Conservation (phyloP, 2,888 invertebrate genomes). For the Microplitis deprimator region DNA sequence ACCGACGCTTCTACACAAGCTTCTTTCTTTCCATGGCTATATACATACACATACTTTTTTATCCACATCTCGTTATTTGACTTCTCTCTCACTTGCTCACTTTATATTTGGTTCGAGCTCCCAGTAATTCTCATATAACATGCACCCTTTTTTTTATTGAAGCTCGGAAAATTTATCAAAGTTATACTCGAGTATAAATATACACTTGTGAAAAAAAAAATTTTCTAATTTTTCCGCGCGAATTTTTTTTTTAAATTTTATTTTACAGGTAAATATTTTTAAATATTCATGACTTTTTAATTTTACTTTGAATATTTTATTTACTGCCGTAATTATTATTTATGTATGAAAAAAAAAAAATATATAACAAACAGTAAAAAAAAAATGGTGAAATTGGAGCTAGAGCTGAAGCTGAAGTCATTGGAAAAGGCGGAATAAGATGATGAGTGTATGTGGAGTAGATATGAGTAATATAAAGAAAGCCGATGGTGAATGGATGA, state of each 20-base stretch:
- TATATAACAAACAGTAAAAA: too few relatives aligned
- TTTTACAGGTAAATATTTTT: too few relatives aligned
- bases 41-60: constrained; percentile 1
- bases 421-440: not conserved
- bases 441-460: not conserved
- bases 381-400: too few relatives aligned
- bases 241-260: not conserved
- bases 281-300: too few relatives aligned
- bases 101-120: not conserved
- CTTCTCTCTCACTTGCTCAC: constrained; percentile 19
- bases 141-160: constrained; percentile 20
- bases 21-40: constrained; percentile 32
- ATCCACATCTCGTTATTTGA: not conserved
- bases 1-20: constrained; percentile 40
- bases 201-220: not conserved
- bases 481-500: not conserved
- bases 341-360: too few relatives aligned
- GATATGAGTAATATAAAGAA: not conserved
- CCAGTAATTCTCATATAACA: constrained; percentile 18
- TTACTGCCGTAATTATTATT: too few relatives aligned
- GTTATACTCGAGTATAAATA: constrained; percentile 1
- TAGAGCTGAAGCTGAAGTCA: not conserved
- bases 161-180: constrained; percentile 19
- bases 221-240: constrained; percentile 3
- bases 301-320: too few relatives aligned